phyloP scores from a whole-genome alignment of 2,113 vertebrate genomes.

The Arenaria interpres region DNA sequence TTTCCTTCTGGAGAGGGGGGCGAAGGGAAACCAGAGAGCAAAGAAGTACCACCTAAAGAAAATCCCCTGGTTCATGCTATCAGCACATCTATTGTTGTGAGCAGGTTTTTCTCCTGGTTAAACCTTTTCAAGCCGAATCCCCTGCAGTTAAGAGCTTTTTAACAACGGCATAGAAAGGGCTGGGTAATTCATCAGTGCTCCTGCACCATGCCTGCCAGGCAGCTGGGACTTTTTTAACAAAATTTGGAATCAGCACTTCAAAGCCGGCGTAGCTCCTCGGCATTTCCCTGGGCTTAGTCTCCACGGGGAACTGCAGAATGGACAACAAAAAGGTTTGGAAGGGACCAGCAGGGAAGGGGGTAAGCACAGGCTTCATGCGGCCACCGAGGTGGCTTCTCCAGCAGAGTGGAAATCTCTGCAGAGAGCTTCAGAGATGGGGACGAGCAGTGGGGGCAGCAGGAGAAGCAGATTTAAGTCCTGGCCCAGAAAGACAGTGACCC shows the following conservation, averaged over 20 bases:
- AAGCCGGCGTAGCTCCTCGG: background rate
- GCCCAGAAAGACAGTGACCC: background rate
- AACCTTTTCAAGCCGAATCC: background rate
- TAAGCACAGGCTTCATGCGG: background rate
- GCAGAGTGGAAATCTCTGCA: background rate
- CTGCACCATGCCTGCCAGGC: background rate
- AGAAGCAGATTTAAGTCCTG: background rate
- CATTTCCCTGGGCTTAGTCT: background rate
- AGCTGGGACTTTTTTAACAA: background rate
- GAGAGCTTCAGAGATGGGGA: background rate
- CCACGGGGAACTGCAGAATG: background rate
- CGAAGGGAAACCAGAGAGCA: background rate
- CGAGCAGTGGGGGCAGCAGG: rapidly evolving
- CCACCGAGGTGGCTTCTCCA: background rate
- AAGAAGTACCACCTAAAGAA: background rate
- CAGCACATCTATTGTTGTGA: background rate
- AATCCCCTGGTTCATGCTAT: background rate
- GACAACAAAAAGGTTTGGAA: background rate
- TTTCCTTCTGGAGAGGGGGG: background rate
- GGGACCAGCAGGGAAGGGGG: background rate
- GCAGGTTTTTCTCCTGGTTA: background rate
- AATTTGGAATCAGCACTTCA: background rate
- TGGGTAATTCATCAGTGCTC: background rate
- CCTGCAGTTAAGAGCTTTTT: background rate
- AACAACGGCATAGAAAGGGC: background rate